phyloP scores from a whole-genome alignment of 35 echinoderm and acorn worm species.

The Heliocidaris erythrogramma region DNA sequence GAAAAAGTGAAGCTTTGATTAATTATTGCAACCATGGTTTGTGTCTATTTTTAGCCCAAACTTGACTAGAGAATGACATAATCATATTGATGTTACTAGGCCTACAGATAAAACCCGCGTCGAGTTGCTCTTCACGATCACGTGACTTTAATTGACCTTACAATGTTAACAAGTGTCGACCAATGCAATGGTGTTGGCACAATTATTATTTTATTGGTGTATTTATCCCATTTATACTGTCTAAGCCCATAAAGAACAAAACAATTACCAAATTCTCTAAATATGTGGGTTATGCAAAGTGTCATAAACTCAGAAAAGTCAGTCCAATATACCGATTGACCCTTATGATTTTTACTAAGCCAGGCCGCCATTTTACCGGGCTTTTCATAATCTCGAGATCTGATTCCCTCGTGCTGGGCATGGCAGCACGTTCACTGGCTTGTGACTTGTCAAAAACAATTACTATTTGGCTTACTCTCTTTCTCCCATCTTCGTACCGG shows the following conservation, averaged over 20 bases:
- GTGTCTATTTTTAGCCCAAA: too few relatives aligned
- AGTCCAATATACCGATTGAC: background rate
- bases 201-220: background rate
- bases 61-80: too few relatives aligned
- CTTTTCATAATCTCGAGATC: background rate
- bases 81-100: too few relatives aligned
- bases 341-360: background rate
- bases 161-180: background rate
- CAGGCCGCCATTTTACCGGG: background rate
- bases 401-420: background rate
- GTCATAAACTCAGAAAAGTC: background rate
- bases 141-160: background rate
- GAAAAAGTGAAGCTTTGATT: too few relatives aligned
- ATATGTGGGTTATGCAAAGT: background rate
- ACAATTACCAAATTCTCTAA: background rate
- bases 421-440: background rate
- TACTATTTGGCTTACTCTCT: background rate
- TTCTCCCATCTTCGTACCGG: background rate
- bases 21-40: too few relatives aligned
- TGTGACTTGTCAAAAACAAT: conserved; percentile 17
- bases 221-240: background rate
- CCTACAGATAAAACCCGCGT: background rate
- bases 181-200: background rate
- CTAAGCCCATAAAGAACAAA: background rate
- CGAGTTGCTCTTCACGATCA: background rate